These are phyloP conservation scores for Dipodomys spectabilis DNA, from an alignment of 2,113 vertebrate genomes.

Conservation along the genomic window DNA sequence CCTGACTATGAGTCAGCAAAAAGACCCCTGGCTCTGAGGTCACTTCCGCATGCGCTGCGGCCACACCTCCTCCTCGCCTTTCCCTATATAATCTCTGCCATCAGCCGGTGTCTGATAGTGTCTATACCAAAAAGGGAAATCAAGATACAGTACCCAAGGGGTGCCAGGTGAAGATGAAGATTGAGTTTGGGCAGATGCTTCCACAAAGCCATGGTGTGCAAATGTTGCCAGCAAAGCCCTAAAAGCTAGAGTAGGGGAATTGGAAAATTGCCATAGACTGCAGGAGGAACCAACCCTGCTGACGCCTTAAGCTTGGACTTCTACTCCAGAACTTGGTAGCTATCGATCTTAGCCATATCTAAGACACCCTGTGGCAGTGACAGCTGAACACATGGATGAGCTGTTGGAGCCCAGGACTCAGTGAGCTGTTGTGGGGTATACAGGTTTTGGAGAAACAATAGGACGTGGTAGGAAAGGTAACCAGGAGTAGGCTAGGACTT, in stretches of 20 bases:
- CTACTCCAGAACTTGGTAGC: background rate
- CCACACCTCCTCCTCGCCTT: too few relatives aligned
- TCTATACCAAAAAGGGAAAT: background rate
- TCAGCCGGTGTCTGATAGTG: background rate
- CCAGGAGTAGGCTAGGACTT: background rate
- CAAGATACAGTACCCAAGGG: background rate
- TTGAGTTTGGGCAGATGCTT: background rate
- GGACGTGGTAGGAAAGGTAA: background rate
- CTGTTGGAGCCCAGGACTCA: background rate
- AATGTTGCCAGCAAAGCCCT: background rate
- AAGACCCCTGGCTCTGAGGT: too few relatives aligned
- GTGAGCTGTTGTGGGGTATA: too few relatives aligned
- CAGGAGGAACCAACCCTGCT: background rate
- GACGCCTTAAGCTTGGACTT: background rate
- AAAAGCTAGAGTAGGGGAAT: background rate
- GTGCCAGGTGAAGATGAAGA: background rate
- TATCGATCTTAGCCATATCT: background rate
- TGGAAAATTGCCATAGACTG: background rate
- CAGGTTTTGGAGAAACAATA: background rate
- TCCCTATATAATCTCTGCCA: too few relatives aligned
- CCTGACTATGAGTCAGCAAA: too few relatives aligned
- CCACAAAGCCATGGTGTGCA: background rate
- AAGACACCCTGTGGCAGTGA: background rate
- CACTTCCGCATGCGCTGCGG: too few relatives aligned
- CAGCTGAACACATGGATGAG: background rate